Evolutionary conservation across 2,888 invertebrate genomes (phyloP), one percentile per base, ranked within the genome.

Genomic region (Shargacucullia verbasci): DNA sequence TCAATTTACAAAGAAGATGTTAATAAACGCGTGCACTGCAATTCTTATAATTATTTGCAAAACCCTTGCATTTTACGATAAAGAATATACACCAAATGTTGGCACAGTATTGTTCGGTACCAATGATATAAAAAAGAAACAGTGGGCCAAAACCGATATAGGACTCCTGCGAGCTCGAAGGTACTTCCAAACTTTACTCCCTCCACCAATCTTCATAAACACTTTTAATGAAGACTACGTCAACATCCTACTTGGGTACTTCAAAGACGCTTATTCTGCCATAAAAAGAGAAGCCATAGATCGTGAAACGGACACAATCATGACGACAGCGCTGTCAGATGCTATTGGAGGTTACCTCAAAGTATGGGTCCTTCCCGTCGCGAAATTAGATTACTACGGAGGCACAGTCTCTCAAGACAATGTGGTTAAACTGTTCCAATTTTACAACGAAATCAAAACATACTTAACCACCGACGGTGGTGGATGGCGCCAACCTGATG

Each of bases 321-420:
- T 93, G 79, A 86, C 85, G 5, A 73, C 76, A 54, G 92, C 95
- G 0, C 81, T 95, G 0, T 94, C 94, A 6, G 95, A 94, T 69
- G 87, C 86, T 39, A 72, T 95, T 70, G 96, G 96, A 35, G 96
- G 96, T 11, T 96, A 95, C 76, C 83, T 96, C 20, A 94, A 95
- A 74, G 88, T 92, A 41, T 95, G 95, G 81, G 89, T 95, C 9
- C 76, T 96, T 10, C 96, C 96, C 0, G 82, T 95, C 0, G 94
- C 95, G 0, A 95, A 95, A 74, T 90, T 94, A 43, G 93, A 95
- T 0, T 96, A 94, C 83, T 96, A 96, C 68, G 95, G 95, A 5
- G 96, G 96, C 0, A 91, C 92, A 10, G 86, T 96, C 0, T 90
- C 94, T 37, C 95, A 94, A 78, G 82, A 89, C 0, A 94, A 94